A percentile compares a stretch with the other conserved stretches of the same genome.
phyloP scores from a whole-genome alignment of 2,888 invertebrate genomes.

The Agrotis exclamationis region DNA sequence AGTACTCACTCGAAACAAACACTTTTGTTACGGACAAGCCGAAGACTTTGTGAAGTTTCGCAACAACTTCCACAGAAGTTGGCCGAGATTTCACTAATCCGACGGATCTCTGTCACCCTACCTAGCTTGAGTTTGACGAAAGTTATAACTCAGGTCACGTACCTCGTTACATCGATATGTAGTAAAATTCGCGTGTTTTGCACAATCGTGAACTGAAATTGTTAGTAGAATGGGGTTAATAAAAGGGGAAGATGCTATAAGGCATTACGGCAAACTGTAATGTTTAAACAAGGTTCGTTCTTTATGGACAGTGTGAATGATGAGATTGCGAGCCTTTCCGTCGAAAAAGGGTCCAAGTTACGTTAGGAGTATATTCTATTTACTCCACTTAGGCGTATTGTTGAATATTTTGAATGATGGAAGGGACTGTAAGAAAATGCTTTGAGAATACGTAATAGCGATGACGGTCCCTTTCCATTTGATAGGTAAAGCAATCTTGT shows the following conservation, averaged over 20 bases:
- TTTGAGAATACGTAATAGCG: slow-evolving; percentile 50
- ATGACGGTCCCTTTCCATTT: slow-evolving; percentile 36
- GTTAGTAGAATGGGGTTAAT: slow-evolving; percentile 48
- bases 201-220: slow-evolving; percentile 61
- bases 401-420: slow-evolving; percentile 62
- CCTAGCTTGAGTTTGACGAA: slow-evolving; percentile 60
- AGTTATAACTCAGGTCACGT: slow-evolving; percentile 71
- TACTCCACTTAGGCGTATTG: slow-evolving; percentile 55
- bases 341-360: slow-evolving; percentile 8
- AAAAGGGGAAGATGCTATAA: slow-evolving; percentile 66
- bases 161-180: slow-evolving; percentile 67
- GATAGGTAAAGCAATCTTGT: slow-evolving; percentile 27
- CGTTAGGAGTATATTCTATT: slow-evolving; percentile 29
- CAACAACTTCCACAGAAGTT: slow-evolving; percentile 63
- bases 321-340: slow-evolving; percentile 54
- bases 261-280: slow-evolving; percentile 66
- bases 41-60: slow-evolving; percentile 58
- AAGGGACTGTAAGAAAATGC: slow-evolving; percentile 23
- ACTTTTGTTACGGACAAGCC: slow-evolving; percentile 63
- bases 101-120: slow-evolving; percentile 66
- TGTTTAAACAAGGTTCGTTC: slow-evolving; percentile 66
- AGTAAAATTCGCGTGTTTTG: slow-evolving; percentile 66
- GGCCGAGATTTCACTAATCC: slow-evolving; percentile 69
- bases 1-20: slow-evolving; percentile 67
- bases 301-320: slow-evolving; percentile 60